Conservation (phyloP, 2,797 vertebrate genomes). For the Synaphobranchus kaupii region DNA sequence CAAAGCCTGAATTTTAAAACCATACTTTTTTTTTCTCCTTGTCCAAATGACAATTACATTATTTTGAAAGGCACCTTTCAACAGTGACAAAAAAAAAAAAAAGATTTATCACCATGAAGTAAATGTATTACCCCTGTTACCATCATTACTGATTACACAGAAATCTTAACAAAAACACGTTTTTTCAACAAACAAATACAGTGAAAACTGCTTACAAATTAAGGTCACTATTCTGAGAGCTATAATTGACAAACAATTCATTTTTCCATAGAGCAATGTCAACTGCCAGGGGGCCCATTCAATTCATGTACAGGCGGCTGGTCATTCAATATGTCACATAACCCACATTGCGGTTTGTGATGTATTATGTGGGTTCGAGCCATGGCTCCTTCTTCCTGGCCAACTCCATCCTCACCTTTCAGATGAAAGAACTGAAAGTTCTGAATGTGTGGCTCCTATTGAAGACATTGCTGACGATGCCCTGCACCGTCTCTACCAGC, state of each 20-base stretch:
- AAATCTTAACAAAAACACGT: neutral
- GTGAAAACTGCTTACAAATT: neutral
- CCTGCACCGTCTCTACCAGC: neutral
- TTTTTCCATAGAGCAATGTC: neutral
- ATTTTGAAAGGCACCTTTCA: neutral
- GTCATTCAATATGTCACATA: neutral
- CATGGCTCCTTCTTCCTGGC: neutral
- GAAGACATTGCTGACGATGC: neutral
- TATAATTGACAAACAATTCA: neutral
- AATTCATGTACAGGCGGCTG: neutral
- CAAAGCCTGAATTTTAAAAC: neutral
- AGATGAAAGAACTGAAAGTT: neutral
- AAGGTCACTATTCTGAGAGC: neutral
- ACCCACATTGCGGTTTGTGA: neutral
- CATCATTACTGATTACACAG: neutral
- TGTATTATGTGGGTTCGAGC: neutral
- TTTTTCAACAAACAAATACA: neutral
- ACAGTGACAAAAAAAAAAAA: slow-evolving; percentile 2
- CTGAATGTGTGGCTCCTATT: neutral
- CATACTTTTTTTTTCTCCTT: neutral
- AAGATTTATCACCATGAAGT: neutral
- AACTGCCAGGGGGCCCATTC: neutral
- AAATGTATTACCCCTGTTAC: neutral
- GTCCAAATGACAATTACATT: neutral
- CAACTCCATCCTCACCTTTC: neutral